Conservation (phyloP, 2,888 invertebrate genomes). For the Drosophila paucipuncta region DNA sequence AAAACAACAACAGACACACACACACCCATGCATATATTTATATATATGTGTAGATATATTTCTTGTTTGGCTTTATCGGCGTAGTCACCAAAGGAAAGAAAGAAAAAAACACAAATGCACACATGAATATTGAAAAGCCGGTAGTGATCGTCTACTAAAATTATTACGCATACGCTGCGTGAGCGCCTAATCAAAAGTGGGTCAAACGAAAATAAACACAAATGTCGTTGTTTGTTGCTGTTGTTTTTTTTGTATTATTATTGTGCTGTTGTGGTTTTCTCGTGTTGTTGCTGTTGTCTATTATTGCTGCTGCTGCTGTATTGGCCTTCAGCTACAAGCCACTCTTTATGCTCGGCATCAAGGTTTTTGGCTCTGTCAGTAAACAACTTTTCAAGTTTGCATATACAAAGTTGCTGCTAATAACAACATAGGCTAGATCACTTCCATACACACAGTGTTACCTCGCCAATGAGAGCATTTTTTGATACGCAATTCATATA, state of each 20-base stretch:
- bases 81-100: not conserved
- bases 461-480: not conserved
- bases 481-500: not conserved
- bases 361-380: constrained; percentile 33
- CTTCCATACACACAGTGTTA: not conserved
- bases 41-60: not conserved
- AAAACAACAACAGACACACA: constrained; percentile 11
- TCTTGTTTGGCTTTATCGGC: constrained; percentile 1
- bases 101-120: constrained; percentile 2
- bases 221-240: constrained; percentile 14
- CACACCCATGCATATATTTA: constrained; percentile 3
- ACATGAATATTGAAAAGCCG: constrained; percentile 67
- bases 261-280: constrained; percentile 1
- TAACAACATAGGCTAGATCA: constrained; percentile 4
- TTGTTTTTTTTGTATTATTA: constrained; percentile 1
- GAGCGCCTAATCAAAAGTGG: constrained; percentile 52
- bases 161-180: constrained; percentile 67
- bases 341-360: constrained; percentile 36
- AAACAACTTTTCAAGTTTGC: constrained; percentile 42
- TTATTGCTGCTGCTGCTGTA: not conserved
- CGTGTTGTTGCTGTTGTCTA: constrained; percentile 3
- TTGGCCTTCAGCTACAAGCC: constrained; percentile 37
- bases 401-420: constrained; percentile 1
- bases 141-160: constrained; percentile 59
- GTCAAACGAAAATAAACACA: constrained; percentile 61